These are phyloP conservation scores for Xiphorhynchus erythropygius DNA, from an alignment of 2,797 vertebrate genomes.

Conservation along the genomic window DNA sequence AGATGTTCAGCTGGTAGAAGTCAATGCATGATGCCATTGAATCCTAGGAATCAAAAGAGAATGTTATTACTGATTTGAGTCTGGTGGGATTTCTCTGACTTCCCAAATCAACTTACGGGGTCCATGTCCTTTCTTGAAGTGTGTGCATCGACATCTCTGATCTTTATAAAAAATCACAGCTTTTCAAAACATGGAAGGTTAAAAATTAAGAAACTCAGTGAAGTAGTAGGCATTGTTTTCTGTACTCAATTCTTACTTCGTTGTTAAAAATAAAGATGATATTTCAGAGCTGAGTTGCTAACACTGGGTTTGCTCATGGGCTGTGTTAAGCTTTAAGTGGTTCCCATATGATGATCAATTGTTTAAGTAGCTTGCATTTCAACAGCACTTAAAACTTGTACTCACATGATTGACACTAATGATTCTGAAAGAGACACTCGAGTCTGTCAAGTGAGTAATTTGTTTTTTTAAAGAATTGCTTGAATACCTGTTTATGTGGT, in stretches of 20 bases:
- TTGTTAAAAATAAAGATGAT: neutral
- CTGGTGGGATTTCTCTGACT: neutral
- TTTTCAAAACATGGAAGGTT: neutral
- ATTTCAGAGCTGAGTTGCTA: neutral
- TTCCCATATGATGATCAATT: conserved; percentile 45
- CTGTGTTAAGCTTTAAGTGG: neutral
- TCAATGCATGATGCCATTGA: neutral
- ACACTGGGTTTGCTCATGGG: neutral
- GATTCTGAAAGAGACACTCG: conserved; percentile 25
- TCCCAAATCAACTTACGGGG: neutral
- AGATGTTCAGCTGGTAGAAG: neutral
- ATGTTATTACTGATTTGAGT: neutral
- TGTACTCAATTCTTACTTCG: neutral
- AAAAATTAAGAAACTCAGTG: neutral
- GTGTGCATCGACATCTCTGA: neutral
- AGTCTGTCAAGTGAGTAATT: conserved; percentile 38
- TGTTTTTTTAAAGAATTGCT: conserved; percentile 8
- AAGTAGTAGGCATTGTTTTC: neutral
- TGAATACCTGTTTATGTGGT: neutral
- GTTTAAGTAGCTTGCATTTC: conserved; percentile 52
- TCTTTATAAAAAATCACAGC: neutral
- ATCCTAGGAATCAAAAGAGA: neutral
- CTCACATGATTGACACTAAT: conserved; percentile 66
- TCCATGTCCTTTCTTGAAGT: neutral
- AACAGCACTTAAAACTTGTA: conserved; percentile 40